These are phyloP conservation scores for Argopecten irradians DNA, from an alignment of 1,140 invertebrate species.

Conservation along the genomic window DNA sequence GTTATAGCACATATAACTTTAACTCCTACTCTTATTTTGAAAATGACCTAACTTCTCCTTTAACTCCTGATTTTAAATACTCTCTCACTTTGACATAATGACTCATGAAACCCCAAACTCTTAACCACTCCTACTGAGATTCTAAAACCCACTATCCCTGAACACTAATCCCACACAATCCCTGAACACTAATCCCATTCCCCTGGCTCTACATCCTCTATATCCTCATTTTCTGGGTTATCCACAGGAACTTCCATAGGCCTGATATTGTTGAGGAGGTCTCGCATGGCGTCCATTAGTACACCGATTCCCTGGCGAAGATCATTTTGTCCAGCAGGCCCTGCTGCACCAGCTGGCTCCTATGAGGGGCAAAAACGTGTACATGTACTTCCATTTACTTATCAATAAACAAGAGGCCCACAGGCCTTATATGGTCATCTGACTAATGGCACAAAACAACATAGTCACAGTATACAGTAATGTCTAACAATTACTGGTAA, in stretches of 20 bases:
- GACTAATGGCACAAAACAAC: no score
- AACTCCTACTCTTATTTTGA: no score
- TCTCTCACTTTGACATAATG: no score
- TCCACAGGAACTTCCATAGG: constrained; percentile 74
- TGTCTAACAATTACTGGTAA: no score
- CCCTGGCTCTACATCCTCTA: constrained; percentile 40
- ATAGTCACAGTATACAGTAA: no score
- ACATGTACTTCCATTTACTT: no score
- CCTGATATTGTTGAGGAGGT: constrained; percentile 83
- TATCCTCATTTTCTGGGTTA: constrained; percentile 56
- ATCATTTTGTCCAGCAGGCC: constrained; percentile 76
- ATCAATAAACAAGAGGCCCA: no score
- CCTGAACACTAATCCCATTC: constrained; percentile 57
- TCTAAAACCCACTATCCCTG: not conserved
- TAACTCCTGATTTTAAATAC: no score
- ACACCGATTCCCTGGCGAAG: constrained; percentile 82
- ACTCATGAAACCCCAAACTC: not conserved
- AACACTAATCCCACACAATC: not conserved
- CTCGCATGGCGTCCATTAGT: constrained; percentile 85
- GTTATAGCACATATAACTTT: no score
- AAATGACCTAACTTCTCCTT: no score
- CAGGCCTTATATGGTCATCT: no score
- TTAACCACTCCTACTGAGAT: not conserved
- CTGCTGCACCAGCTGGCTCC: constrained; percentile 58
- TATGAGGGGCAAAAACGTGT: no score